Base-by-base conservation (phyloP, 2,888 invertebrate genomes). In the Drosophila demipolita region DNA sequence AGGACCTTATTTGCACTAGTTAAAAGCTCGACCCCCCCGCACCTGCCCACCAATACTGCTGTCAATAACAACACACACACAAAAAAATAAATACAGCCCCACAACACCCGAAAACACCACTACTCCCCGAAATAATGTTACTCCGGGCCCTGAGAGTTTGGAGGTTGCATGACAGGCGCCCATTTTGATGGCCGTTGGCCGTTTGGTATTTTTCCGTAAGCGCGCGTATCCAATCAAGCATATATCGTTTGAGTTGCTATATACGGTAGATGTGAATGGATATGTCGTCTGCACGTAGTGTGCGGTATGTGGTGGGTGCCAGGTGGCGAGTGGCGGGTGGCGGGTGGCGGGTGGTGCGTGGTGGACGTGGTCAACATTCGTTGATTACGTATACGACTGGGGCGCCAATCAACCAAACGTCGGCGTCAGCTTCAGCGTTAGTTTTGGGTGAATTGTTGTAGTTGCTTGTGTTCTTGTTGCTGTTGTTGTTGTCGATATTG, bases 301-400 rank as follows among this genome's bases (percentile, higher is more conserved):
- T 79, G 75, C 72, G 62, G 69, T 49, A 55, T 61, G 67, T 54
- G 68, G 78, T 79, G 80, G 79, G 76, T 87, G 83, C 84, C 82
- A 85, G 80, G 69, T 59, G 69, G 76, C 80, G 80, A 78, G 79
- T 88, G 86, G 85, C 82, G 83, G 78, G 67, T 53, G 66, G 78
- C 77, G 80, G 79, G 76, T 87, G 83, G 84, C 82, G 86, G 80
- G 69, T 59, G 69, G 77, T 80, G 81, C 80, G 79, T 88, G 86
- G 86, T 83, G 85, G 79, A 81, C 84, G 90, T 85, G 87, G 85
- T 89, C 87, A 91, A 90, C 87, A 90, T 82, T 85, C 90, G 89
- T 90, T 91, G 91, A 91, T 91, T 90, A 90, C 89, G 90, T 89
- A 90, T 89, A 89, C 89, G 89, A 88, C 84, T 80, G 89, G 89